Evolutionary conservation across 1,140 invertebrate species (phyloP).

Genomic region (Holotrichia oblita): DNA sequence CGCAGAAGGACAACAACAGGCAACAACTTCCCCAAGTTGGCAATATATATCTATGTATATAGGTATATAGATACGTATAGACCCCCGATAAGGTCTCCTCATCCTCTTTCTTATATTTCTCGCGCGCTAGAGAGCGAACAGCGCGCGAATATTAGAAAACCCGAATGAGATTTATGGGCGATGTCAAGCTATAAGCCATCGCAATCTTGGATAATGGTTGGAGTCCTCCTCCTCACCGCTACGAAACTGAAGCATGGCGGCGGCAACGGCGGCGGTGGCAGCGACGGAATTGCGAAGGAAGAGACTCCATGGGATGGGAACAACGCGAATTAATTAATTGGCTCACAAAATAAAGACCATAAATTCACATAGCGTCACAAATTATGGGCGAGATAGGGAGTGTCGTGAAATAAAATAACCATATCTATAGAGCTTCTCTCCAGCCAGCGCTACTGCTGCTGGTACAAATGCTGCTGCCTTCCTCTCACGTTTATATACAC

Average conservation of each 20-base stretch:
- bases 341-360: conserved; percentile 62
- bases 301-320: neutral
- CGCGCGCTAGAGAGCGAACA: too few relatives aligned
- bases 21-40: too few relatives aligned
- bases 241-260: conserved; percentile 32
- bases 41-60: too few relatives aligned
- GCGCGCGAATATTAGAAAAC: conserved; percentile 58
- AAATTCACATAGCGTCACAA: conserved; percentile 62
- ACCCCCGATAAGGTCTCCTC: too few relatives aligned
- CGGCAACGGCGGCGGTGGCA: conserved; percentile 43
- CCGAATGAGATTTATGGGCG: conserved; percentile 58
- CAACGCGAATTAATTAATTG: conserved; percentile 62
- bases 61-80: too few relatives aligned
- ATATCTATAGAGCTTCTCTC: conserved; percentile 53
- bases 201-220: conserved; percentile 61
- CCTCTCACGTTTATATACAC: neutral
- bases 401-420: conserved; percentile 62
- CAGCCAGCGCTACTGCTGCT: neutral
- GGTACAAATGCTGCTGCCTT: too few relatives aligned
- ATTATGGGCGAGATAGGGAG: conserved; percentile 61
- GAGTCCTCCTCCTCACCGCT: conserved; percentile 42
- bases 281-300: conserved; percentile 45
- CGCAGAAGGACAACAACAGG: too few relatives aligned
- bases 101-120: too few relatives aligned
- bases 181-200: conserved; percentile 58